A percentile compares a stretch with the other conserved stretches of the same genome.
Evolutionary conservation across 2,113 vertebrate species (phyloP).

Genomic region (Siphamia tubifer): DNA sequence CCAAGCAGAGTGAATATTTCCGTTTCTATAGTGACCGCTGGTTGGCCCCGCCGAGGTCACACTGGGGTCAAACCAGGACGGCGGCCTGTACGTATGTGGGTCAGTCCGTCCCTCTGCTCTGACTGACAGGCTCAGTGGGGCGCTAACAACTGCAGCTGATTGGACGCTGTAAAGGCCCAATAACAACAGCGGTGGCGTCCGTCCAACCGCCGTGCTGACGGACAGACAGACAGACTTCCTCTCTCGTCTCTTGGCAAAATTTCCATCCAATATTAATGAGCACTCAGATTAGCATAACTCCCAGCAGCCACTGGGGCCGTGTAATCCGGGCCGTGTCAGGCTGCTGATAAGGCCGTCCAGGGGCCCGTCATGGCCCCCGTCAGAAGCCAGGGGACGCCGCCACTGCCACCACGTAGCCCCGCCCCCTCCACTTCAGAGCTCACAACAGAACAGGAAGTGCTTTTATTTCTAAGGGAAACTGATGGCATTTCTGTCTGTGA

Average conservation of each 20-base stretch:
- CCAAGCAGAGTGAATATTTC: too few species aligned
- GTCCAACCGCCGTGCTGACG: conserved; percentile 2
- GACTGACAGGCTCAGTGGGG: conserved; percentile 21
- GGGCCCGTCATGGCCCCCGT: background rate
- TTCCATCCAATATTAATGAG: conserved; percentile 75
- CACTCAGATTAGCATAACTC: conserved; percentile 73
- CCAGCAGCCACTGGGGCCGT: conserved; percentile 64
- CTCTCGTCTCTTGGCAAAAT: conserved; percentile 52
- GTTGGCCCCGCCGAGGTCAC: too few species aligned
- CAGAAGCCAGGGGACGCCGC: background rate
- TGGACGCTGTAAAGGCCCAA: conserved; percentile 6
- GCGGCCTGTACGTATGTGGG: too few species aligned
- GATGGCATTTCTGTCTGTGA: too few species aligned
- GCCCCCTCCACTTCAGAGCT: too few species aligned
- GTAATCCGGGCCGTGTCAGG: conserved; percentile 71
- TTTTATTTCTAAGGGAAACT: background rate
- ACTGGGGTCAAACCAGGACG: background rate
- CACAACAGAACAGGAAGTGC: conserved; percentile 2
- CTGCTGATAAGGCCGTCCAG: conserved; percentile 60
- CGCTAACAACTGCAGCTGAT: conserved; percentile 16
- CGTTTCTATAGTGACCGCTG: too few species aligned
- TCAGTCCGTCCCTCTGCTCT: background rate
- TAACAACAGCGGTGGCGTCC: background rate
- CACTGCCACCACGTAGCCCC: too few species aligned
- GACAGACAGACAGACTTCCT: conserved; percentile 5